phyloP scores from a whole-genome alignment of 2,113 vertebrate species.

The Aphelocoma coerulescens region DNA sequence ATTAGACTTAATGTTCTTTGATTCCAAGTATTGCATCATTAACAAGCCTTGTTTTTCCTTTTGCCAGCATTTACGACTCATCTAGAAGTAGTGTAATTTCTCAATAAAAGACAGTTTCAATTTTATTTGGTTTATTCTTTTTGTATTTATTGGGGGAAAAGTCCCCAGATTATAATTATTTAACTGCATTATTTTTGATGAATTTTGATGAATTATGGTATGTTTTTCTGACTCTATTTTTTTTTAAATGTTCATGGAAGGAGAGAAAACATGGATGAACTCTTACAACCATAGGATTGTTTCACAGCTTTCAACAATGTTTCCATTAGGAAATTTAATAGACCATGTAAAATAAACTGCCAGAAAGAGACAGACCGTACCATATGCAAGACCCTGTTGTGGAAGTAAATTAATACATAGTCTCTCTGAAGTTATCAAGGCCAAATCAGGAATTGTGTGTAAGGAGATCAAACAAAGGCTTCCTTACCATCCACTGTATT shows the following conservation, averaged over 20 bases:
- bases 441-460: neutral
- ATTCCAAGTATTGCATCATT: slow-evolving; percentile 46
- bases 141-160: neutral
- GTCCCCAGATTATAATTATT: neutral
- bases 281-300: neutral
- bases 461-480: neutral
- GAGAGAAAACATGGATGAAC: neutral
- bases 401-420: neutral
- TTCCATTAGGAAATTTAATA: neutral
- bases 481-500: neutral
- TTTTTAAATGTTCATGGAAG: neutral
- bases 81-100: neutral
- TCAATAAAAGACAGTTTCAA: neutral
- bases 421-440: neutral
- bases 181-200: neutral
- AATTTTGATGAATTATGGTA: neutral
- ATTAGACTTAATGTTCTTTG: slow-evolving; percentile 10
- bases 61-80: neutral
- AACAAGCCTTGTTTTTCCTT: neutral
- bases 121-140: neutral
- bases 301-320: neutral
- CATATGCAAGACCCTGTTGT: neutral
- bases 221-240: neutral
- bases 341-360: neutral
- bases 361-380: neutral